Evolutionary conservation across 2,888 invertebrate genomes (phyloP), one percentile per base, ranked within the genome.

Genomic region (Gandaritis pyraliata): DNA sequence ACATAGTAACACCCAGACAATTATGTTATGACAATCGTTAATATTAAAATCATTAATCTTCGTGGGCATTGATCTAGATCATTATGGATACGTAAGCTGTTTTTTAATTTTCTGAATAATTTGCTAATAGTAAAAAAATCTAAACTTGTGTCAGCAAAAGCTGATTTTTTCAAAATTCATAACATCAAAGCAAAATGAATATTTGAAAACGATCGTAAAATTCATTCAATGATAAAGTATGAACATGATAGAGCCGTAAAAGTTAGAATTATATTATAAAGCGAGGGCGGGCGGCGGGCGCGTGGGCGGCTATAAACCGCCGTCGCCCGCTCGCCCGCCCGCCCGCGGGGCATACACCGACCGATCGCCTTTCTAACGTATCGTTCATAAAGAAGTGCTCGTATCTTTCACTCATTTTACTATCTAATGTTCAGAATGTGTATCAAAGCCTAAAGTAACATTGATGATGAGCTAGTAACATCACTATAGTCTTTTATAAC

Each of bases 231-330:
- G 68, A 71, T 71, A 74, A 73, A 73, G 75, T 69, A 69, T 61
- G 62, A 70, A 72, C 69, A 71, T 73, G 71, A 81, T 74, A 71
- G 71, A 79, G 75, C 71, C 70, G 73, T 77, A 77, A 72, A 75
- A 75, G 68, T 72, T 69, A 72, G 74, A 72, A 75, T 80, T 65
- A 75, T 80, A 75, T 80, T 76, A 73, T 71, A 76, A 74, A 70
- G 62, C 65, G 62, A 63, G 70, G 67, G 66, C 59, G 61, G 64
- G 70, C 61, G 61, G 54, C 15, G 52, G 48, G 39, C 15, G 62
- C 29, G 55, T 50, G 65, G 64, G 60, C 58, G 58, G 64, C 61
- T 58, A 64, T 60, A 62, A 69, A 60, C 58, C 63, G 13, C 55
- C 52, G n/a, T n/a, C n/a, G n/a, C n/a, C n/a, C n/a, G n/a, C n/a